These are phyloP conservation scores for Cosmia trapezina DNA, from an alignment of 2,888 invertebrate species.

Conservation along the genomic window DNA sequence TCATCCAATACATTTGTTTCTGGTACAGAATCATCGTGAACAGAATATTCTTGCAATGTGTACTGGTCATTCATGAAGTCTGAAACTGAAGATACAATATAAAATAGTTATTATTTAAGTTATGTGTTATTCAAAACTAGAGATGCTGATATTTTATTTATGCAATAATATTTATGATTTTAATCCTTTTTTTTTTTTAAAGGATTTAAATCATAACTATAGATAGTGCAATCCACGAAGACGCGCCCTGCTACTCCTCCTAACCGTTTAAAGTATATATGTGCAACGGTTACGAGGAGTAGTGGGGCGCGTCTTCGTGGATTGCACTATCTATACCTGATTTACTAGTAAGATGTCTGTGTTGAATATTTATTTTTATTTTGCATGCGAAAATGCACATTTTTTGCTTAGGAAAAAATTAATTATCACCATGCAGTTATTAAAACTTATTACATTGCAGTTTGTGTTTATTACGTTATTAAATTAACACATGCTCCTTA, in stretches of 20 bases:
- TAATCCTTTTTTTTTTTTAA: background rate
- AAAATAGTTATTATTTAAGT: background rate
- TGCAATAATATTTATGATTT: background rate
- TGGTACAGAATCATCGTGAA: constrained; percentile 75
- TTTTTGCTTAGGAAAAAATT: background rate
- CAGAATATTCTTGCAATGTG: constrained; percentile 80
- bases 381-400: constrained; percentile 1
- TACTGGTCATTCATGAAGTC: constrained; percentile 86
- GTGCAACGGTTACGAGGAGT: too few relatives aligned
- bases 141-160: background rate
- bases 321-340: too few relatives aligned
- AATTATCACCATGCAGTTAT: background rate
- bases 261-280: too few relatives aligned
- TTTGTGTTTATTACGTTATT: background rate
- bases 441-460: background rate
- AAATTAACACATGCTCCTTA: background rate
- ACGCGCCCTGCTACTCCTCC: too few relatives aligned
- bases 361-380: background rate
- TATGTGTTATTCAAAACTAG: background rate
- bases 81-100: constrained; percentile 69
- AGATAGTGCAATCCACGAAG: too few relatives aligned
- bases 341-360: background rate
- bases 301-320: too few relatives aligned
- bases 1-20: constrained; percentile 75
- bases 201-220: background rate